Conservation (phyloP, 2,113 vertebrate species). For the Mirza zaza region DNA sequence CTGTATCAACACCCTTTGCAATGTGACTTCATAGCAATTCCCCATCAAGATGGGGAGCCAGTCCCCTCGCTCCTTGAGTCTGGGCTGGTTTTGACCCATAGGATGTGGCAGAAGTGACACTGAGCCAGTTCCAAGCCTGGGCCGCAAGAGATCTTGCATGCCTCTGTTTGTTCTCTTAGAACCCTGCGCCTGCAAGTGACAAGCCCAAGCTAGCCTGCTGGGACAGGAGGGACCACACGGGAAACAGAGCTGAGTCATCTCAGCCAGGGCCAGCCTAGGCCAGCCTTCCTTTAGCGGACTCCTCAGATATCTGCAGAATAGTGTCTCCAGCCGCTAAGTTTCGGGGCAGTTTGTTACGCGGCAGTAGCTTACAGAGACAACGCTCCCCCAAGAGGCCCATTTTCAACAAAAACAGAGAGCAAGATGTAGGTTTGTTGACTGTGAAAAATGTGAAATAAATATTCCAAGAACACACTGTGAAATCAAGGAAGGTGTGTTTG, state of each 20-base stretch:
- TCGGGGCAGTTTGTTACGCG: not conserved
- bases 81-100: not conserved
- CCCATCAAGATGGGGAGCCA: not conserved
- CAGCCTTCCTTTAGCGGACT: not conserved
- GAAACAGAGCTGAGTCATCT: not conserved
- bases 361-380: not conserved
- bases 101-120: not conserved
- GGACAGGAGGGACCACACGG: not conserved
- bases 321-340: not conserved
- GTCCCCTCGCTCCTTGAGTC: not conserved
- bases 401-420: not conserved
- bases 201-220: not conserved
- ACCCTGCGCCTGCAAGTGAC: too few species aligned
- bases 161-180: not conserved
- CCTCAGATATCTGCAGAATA: not conserved
- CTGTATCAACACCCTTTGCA: not conserved
- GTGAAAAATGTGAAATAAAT: not conserved
- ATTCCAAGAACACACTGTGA: not conserved
- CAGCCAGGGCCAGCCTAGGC: not conserved
- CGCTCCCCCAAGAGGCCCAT: not conserved
- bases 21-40: not conserved
- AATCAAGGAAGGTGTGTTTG: not conserved
- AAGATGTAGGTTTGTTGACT: not conserved
- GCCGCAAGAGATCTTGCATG: not conserved
- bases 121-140: too few species aligned